Base-by-base conservation (phyloP, 2,113 vertebrate genomes). In the Xenus cinereus region DNA sequence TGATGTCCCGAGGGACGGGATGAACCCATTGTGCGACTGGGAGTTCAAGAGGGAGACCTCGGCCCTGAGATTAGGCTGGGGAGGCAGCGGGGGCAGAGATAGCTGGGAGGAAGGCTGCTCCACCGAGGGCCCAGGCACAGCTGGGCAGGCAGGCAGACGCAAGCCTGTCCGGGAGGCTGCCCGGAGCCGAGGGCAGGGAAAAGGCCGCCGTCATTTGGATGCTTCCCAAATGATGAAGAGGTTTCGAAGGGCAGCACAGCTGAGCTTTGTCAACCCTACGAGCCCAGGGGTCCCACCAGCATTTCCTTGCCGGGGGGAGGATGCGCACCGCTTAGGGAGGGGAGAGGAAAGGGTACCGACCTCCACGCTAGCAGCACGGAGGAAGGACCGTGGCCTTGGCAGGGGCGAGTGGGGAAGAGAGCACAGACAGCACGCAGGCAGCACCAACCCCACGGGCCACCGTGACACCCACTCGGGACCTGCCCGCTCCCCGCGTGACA, bases 41-140 rank as follows among this genome's bases (percentile, higher is more conserved):
- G 85, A 94, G 30, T 67, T 83, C 87, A 95, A 78, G 91, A 93
- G 67, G 24, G 43, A 51, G 46, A 91, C 57, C 75, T 66, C 39
- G 2, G 63, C 45, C 66, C 28, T 0, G 28, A 88, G 90, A 96
- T 95, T 91, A 95, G 54, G 59, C 71, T 56, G 35, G 26, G n/a
- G 66, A 91, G n/a, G 46, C 62, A 89, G 69, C 4, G 1, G 19
- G 19, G 21, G 19, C 67, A 73, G 74, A 79, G 72, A 69, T 32
- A 93, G 57, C 4, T 3, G 30, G 51, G n/a, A 72, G 66, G 75
- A 92, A 71, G 60, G 46, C 41, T 48, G 51, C 56, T 63, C 30
- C 39, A 14, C 11, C 0, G 26, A 84, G n/a, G 41, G 45, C 59
- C 35, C 21, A 51, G 46, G 56, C 33, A 39, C 28, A 37, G 60